Percentiles rank a stretch among this genome's conserved stretches.
Evolutionary conservation across 2,797 vertebrate species (phyloP).

Genomic region (Lateolabrax maculatus): DNA sequence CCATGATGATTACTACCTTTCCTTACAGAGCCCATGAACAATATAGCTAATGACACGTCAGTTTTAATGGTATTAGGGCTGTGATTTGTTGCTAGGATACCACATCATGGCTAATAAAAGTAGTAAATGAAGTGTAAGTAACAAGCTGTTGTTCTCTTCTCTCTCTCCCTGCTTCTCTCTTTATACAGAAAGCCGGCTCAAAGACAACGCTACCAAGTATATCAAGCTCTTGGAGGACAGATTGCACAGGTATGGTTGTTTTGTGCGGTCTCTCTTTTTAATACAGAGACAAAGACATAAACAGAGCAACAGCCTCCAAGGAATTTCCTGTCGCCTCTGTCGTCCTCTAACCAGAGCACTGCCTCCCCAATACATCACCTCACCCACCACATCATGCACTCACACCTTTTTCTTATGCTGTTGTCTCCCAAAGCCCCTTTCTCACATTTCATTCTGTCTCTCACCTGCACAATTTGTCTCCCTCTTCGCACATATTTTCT

Average conservation of each 20-base stretch:
- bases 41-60: constrained; percentile 51
- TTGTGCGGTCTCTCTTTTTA: neutral
- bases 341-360: constrained; percentile 62
- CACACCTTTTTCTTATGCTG: constrained; percentile 50
- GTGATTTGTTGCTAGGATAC: constrained; percentile 77
- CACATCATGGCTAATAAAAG: constrained; percentile 45
- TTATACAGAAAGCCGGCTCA: constrained; percentile 84
- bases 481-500: constrained; percentile 39
- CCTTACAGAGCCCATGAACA: constrained; percentile 28
- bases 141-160: constrained; percentile 43
- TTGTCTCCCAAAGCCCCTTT: constrained; percentile 54
- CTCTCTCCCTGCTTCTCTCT: constrained; percentile 40
- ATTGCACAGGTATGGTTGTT: constrained; percentile 83
- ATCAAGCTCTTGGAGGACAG: constrained; percentile 86
- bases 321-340: constrained; percentile 57
- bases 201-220: constrained; percentile 84
- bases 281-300: neutral
- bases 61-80: constrained; percentile 61
- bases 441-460: constrained; percentile 62
- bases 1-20: constrained; percentile 53
- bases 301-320: constrained; percentile 56
- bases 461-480: constrained; percentile 61
- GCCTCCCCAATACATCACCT: constrained; percentile 51
- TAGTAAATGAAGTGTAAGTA: constrained; percentile 59
- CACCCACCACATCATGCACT: constrained; percentile 54